Evolutionary conservation across 1,140 invertebrate species (phyloP).

Genomic region (Elymnias hypermnestra): DNA sequence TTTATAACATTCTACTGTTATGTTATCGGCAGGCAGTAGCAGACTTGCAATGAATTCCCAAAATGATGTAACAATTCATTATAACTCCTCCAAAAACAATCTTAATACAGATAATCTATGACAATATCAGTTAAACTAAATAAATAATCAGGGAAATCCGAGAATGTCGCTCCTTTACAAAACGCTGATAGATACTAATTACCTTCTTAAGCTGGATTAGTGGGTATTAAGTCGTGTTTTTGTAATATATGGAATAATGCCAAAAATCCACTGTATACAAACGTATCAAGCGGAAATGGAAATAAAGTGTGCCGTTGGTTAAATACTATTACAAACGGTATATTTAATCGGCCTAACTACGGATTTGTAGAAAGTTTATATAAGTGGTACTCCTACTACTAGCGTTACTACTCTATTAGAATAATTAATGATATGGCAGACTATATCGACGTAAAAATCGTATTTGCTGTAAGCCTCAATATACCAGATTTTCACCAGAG

Average conservation of each 20-base stretch:
- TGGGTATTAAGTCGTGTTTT: conserved; percentile 10
- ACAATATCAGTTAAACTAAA: conserved; percentile 6
- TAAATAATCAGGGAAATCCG: conserved; percentile 10
- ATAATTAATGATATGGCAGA: no score
- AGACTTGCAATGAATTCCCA: no score
- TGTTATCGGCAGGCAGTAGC: no score
- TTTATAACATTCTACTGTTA: no score
- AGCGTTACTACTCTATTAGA: no score
- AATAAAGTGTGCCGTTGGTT: background rate
- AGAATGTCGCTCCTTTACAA: conserved; percentile 6
- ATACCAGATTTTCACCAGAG: no score
- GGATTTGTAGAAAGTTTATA: no score
- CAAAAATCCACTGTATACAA: background rate
- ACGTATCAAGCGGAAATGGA: background rate
- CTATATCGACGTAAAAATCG: no score
- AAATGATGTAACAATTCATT: background rate
- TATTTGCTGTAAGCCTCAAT: no score
- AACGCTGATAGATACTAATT: conserved; percentile 13
- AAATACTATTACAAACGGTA: background rate
- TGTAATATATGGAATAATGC: conserved; percentile 9
- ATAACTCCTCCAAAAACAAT: conserved; percentile 1
- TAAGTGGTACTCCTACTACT: no score
- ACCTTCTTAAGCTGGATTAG: conserved; percentile 9
- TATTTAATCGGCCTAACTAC: no score
- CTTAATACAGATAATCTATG: conserved; percentile 5